A percentile compares a stretch with the other conserved stretches of the same genome.
phyloP scores from a whole-genome alignment of 2,888 invertebrate species.

The Disparrhopalites patrizii region DNA sequence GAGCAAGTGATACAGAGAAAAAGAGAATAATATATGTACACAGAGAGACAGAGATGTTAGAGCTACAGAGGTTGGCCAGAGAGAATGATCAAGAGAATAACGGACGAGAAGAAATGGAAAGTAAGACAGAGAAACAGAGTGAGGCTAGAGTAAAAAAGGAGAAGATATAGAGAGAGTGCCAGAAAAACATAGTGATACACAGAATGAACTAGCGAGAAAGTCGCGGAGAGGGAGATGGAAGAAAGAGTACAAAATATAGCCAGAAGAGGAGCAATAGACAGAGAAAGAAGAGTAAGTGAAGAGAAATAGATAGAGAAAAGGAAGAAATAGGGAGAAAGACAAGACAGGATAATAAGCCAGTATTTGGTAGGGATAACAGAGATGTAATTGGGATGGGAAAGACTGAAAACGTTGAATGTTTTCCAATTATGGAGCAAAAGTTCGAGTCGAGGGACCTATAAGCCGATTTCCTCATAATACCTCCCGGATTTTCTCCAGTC shows the following conservation, averaged over 20 bases:
- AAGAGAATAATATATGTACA: too few species aligned
- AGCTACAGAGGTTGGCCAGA: not conserved
- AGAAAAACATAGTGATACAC: not conserved
- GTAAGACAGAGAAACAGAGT: not conserved
- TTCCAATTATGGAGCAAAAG: slow-evolving; percentile 44
- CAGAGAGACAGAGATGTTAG: not conserved
- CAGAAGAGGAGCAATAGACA: not conserved
- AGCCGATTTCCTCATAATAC: slow-evolving; percentile 38
- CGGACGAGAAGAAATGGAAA: not conserved
- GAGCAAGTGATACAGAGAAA: too few species aligned
- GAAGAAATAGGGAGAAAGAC: slow-evolving; percentile 5
- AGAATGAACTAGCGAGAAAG: not conserved
- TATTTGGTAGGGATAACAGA: slow-evolving; percentile 29
- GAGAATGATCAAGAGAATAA: not conserved
- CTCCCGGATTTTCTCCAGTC: slow-evolving; percentile 23
- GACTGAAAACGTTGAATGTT: slow-evolving; percentile 32
- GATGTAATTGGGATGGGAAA: slow-evolving; percentile 34
- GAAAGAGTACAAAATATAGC: not conserved
- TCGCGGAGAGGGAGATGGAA: not conserved
- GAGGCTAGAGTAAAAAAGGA: not conserved
- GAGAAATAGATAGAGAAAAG: not conserved
- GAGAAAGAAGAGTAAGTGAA: not conserved
- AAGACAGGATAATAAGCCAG: slow-evolving; percentile 21
- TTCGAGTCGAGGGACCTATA: slow-evolving; percentile 36
- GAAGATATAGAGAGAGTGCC: not conserved